These are phyloP conservation scores for Platorchestia sp. DNA, from an alignment of 1,140 invertebrate species.

Conservation along the genomic window DNA sequence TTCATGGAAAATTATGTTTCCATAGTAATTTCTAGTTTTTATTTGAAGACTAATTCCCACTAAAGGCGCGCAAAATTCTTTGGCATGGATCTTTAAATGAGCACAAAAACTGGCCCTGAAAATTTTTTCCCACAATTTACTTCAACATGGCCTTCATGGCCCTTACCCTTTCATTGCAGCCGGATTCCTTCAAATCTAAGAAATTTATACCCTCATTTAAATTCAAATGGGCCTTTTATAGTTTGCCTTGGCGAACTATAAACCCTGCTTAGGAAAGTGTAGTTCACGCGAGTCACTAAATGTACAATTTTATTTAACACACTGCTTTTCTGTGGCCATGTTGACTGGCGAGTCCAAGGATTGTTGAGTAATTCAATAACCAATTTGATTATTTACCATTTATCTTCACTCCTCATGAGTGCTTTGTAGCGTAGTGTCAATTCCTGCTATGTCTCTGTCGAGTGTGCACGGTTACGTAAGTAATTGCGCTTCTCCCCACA, in stretches of 20 bases:
- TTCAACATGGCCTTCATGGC: neutral
- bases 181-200: neutral
- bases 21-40: neutral
- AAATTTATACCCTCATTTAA: neutral
- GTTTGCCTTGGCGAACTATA: neutral
- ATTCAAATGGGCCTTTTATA: neutral
- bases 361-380: too few species aligned
- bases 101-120: neutral
- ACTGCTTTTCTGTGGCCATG: too few species aligned
- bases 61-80: neutral
- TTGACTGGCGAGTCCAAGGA: too few species aligned
- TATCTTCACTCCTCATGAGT: neutral
- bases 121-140: neutral
- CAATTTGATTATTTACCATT: too few species aligned
- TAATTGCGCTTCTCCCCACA: neutral
- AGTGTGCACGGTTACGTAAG: neutral
- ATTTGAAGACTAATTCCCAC: too few species aligned
- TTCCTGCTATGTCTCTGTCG: neutral
- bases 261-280: neutral
- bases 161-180: neutral
- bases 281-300: neutral
- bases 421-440: neutral
- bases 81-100: neutral
- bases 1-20: neutral
- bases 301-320: neutral